Evolutionary conservation across 1,140 invertebrate species (phyloP).

Genomic region (Calliopsis andreniformis): DNA sequence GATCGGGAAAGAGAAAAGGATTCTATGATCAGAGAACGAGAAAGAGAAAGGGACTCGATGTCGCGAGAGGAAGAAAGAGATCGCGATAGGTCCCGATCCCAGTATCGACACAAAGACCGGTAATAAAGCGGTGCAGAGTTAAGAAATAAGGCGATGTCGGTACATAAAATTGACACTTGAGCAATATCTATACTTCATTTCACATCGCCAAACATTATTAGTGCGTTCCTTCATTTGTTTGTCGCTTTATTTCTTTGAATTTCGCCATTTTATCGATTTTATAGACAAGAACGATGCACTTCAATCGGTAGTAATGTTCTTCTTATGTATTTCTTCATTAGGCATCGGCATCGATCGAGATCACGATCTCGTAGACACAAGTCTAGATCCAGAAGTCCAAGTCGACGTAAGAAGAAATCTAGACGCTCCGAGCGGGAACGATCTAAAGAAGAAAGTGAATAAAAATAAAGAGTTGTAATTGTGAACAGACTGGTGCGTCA

Average conservation of each 20-base stretch:
- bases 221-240: background rate
- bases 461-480: conserved; percentile 43
- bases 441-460: conserved; percentile 84
- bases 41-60: conserved; percentile 77
- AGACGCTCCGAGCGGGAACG: conserved; percentile 82
- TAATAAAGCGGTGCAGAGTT: conserved; percentile 44
- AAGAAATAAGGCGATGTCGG: background rate
- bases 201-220: too few species aligned
- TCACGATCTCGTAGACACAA: conserved; percentile 82
- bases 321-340: conserved; percentile 51
- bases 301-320: background rate
- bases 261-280: background rate
- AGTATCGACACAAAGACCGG: conserved; percentile 80
- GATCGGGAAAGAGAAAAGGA: conserved; percentile 79
- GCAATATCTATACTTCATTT: background rate
- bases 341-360: conserved; percentile 84
- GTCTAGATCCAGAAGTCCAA: conserved; percentile 84
- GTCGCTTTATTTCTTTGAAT: background rate
- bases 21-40: conserved; percentile 76
- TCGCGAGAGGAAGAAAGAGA: conserved; percentile 77
- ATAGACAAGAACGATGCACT: too few species aligned
- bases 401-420: conserved; percentile 85
- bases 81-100: conserved; percentile 77
- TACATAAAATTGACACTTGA: background rate
- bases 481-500: background rate